phyloP scores from a whole-genome alignment of 2,113 vertebrate genomes.

The Myotis lucifugus region DNA sequence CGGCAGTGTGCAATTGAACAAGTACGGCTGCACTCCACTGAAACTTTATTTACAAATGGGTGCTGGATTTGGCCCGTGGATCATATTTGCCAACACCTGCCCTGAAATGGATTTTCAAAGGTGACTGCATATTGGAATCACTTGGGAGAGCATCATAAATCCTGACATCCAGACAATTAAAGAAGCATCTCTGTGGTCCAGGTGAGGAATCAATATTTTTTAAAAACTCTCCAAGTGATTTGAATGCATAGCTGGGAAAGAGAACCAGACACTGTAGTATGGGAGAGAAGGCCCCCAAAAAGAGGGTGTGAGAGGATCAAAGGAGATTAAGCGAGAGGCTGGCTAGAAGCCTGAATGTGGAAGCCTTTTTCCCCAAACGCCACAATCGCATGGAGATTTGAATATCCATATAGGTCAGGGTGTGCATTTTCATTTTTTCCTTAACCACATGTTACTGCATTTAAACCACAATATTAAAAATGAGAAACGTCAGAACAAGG shows the following conservation, averaged over 20 bases:
- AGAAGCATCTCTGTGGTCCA: neutral
- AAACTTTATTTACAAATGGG: neutral
- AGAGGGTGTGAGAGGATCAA: neutral
- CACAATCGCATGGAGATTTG: neutral
- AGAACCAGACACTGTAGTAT: neutral
- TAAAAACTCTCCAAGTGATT: neutral
- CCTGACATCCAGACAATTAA: neutral
- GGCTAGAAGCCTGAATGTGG: neutral
- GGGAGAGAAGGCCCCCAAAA: neutral
- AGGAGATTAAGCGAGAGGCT: neutral
- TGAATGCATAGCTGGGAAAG: neutral
- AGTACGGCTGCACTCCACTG: accelerated
- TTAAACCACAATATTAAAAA: conserved; percentile 69
- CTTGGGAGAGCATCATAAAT: neutral
- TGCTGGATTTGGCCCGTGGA: neutral
- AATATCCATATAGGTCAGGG: conserved; percentile 51
- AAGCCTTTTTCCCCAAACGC: neutral
- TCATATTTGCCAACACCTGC: neutral
- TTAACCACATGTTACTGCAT: conserved; percentile 61
- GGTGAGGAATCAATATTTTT: neutral
- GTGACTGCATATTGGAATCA: neutral
- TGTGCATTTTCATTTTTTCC: conserved; percentile 47
- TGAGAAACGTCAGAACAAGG: conserved; percentile 76
- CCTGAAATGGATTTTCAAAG: neutral
- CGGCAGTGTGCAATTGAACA: neutral